Evolutionary conservation across 2,888 invertebrate genomes (phyloP), one percentile per base, ranked within the genome.

Genomic region (Ophonus ardosiacus): DNA sequence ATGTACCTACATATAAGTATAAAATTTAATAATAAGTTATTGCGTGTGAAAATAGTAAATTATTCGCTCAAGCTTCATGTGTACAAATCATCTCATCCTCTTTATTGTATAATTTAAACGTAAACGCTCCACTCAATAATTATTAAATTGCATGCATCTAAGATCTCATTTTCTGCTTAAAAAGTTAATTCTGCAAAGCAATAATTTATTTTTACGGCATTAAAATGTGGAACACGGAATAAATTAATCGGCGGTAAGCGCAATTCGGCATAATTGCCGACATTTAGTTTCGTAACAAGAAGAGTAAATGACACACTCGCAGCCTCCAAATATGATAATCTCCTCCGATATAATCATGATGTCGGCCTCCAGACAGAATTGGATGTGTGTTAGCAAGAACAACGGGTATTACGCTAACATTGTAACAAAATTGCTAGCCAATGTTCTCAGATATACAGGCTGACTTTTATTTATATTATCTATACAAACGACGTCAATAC

Each of bases 291-390:
- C 43, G 43, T 74, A 74, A 74, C 38, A 10, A 74, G 71, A 74
- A 74, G 71, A 74, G 71, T 43, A 21, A 21, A 74, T n/a, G 43
- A 74, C 38, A 38, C 38, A 68, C 15, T 68, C 38, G 51, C 43
- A 80, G 61, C 80, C 80, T 80, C 80, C 40, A 80, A 80, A 80
- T 79, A 79, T 61, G 80, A 80, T 80, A 80, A 80, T 80, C 56
- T 80, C 61, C 56, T 80, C 61, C 31, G 24, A 31, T 80, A 61
- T 61, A 80, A 80, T 80, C 40, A 61, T 15, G 80, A 15, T 24
- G 80, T 80, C 61, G 80, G 59, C 80, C 80, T 80, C 80, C 80
- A 80, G 80, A 80, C 80, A 10, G 40, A 80, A 79, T 79, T 79
- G 59, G 59, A 79, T 68, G 38, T 68, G 31, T 17, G 6, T 31